Evolutionary conservation across 35 echinoderm and acorn worm genomes (phyloP).

Genomic region (Lytechinus pictus): DNA sequence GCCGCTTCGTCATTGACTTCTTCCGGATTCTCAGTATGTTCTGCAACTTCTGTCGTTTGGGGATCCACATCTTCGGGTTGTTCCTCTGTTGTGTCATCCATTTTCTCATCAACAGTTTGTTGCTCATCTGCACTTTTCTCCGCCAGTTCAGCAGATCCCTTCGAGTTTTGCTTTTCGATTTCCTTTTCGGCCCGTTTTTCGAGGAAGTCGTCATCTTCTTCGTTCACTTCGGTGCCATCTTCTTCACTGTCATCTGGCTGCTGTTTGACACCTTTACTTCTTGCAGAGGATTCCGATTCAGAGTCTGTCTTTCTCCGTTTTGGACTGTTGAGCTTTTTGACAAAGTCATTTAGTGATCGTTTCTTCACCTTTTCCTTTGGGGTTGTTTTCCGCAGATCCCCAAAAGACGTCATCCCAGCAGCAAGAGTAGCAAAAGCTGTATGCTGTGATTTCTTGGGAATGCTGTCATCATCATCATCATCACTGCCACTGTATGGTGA

Average conservation of each 20-base stretch:
- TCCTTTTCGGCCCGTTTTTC: not conserved
- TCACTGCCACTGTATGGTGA: not conserved
- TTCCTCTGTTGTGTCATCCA: not conserved
- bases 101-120: not conserved
- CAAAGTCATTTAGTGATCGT: slow-evolving; percentile 39
- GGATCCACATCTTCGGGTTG: not conserved
- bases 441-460: not conserved
- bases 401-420: not conserved
- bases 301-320: slow-evolving; percentile 17
- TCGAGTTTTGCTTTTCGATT: not conserved
- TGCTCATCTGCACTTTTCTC: not conserved
- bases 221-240: not conserved
- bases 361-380: slow-evolving; percentile 2
- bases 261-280: not conserved
- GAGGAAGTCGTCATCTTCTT: slow-evolving; percentile 11
- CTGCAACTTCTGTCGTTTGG: not conserved
- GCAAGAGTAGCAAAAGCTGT: not conserved
- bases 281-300: not conserved
- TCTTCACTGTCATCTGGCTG: slow-evolving; percentile 13
- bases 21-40: not conserved
- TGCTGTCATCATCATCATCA: not conserved
- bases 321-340: slow-evolving; percentile 21
- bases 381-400: not conserved
- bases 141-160: not conserved
- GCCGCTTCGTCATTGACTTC: not conserved